A percentile compares a stretch with the other conserved stretches of the same genome.
Conservation (phyloP, 2,888 invertebrate species). For the Pseudoips prasinana region DNA sequence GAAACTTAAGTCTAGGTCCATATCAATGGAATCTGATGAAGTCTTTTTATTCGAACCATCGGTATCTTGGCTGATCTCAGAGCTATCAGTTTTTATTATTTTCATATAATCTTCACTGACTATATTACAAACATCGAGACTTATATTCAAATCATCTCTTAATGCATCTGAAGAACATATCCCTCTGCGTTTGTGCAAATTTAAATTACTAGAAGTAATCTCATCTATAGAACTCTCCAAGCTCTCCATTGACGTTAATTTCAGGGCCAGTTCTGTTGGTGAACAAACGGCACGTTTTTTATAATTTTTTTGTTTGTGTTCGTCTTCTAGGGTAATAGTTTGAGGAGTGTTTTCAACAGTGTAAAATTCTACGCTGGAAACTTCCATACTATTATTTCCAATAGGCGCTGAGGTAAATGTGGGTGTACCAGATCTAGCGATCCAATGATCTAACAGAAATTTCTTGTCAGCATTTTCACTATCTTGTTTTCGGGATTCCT, state of each 20-base stretch:
- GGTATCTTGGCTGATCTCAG: conserved; percentile 72
- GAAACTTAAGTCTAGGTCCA: conserved; percentile 79
- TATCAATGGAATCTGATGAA: conserved; percentile 77
- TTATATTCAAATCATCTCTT: conserved; percentile 63
- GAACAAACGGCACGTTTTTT: conserved; percentile 72
- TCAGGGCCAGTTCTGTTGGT: conserved; percentile 72
- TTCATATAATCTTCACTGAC: conserved; percentile 62
- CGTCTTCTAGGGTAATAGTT: conserved; percentile 44
- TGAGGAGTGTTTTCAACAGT: conserved; percentile 76
- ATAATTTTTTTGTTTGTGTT: conserved; percentile 43
- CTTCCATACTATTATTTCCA: conserved; percentile 64
- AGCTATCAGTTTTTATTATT: conserved; percentile 63
- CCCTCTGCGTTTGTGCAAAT: conserved; percentile 78
- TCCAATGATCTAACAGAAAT: conserved; percentile 76
- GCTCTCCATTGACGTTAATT: conserved; percentile 64
- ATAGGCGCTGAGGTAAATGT: conserved; percentile 74
- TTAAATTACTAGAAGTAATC: conserved; percentile 66
- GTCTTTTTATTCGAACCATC: conserved; percentile 76
- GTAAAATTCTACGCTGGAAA: conserved; percentile 72
- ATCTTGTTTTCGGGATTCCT: conserved; percentile 51
- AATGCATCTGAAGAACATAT: conserved; percentile 81
- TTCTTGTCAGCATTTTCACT: conserved; percentile 76
- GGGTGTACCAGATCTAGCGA: conserved; percentile 73
- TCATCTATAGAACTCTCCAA: conserved; percentile 73
- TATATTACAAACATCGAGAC: conserved; percentile 57